Conservation (phyloP, 2,113 vertebrate species). For the Myodes glareolus region DNA sequence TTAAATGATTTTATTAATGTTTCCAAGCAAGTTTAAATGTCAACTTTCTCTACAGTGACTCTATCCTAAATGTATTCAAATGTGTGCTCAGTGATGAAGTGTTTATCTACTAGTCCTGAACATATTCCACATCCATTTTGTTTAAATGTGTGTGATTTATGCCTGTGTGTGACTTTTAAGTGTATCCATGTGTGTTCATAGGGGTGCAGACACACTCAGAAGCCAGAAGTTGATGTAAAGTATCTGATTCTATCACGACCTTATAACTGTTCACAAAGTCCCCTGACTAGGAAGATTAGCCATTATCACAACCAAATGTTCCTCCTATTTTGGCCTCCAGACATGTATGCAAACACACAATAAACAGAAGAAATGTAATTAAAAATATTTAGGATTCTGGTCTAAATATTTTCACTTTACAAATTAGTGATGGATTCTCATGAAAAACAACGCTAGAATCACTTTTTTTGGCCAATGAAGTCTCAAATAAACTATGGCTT, state of each 20-base stretch:
- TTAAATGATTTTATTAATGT: neutral
- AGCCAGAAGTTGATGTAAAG: neutral
- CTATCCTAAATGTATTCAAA: neutral
- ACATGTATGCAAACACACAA: rapidly evolving
- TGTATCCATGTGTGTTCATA: too few relatives aligned
- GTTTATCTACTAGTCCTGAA: neutral
- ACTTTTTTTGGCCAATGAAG: neutral
- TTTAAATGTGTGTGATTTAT: neutral
- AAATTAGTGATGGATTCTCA: neutral
- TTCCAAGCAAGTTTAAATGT: neutral
- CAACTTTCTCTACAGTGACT: neutral
- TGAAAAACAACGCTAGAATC: neutral
- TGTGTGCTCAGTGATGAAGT: neutral
- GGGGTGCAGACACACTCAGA: neutral
- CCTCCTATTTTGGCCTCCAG: neutral
- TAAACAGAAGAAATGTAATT: neutral
- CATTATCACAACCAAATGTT: too few relatives aligned
- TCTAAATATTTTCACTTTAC: neutral
- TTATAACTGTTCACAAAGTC: neutral
- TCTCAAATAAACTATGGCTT: neutral
- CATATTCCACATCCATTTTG: neutral
- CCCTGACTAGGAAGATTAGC: neutral
- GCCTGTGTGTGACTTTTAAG: neutral
- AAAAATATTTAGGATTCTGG: neutral
- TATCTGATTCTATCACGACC: neutral